Conservation (phyloP, 1,140 invertebrate genomes). For the Polypedilum vanderplanki region DNA sequence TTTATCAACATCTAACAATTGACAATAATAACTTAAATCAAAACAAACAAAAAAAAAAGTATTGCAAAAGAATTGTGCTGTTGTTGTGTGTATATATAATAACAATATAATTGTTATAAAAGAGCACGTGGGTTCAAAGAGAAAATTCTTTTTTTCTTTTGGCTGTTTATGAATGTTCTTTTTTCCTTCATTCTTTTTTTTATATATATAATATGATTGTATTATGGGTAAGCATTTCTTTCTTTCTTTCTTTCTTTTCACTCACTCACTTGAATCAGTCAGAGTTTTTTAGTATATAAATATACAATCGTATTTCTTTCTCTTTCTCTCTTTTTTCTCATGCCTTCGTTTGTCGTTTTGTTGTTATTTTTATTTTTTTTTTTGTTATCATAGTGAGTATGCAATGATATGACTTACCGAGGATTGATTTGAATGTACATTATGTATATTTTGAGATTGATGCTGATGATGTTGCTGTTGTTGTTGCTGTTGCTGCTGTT, state of each 20-base stretch:
- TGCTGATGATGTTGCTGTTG: constrained; percentile 47
- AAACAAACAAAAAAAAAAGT: background rate
- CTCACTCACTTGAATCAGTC: no score
- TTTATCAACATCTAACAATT: constrained; percentile 28
- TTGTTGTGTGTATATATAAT: constrained; percentile 25
- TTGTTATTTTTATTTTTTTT: no score
- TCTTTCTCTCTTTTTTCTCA: no score
- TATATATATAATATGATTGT: no score
- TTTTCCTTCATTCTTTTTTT: background rate
- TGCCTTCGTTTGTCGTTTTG: no score
- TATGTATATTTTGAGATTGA: constrained; percentile 30
- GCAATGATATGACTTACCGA: background rate
- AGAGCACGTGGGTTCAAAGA: constrained; percentile 28
- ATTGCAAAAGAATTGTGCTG: background rate
- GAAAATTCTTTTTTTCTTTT: constrained; percentile 22
- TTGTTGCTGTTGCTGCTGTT: constrained; percentile 43
- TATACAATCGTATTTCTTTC: no score
- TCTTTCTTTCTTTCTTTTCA: no score
- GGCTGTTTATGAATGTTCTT: constrained; percentile 17
- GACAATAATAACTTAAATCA: constrained; percentile 13
- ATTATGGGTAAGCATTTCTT: no score
- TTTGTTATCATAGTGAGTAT: no score
- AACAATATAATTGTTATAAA: constrained; percentile 16
- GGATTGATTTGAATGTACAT: constrained; percentile 19
- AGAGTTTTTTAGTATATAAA: no score